Percentiles rank a stretch among this genome's conserved stretches.
Conservation (phyloP, 1,140 invertebrate genomes). For the Aphelinus certus region DNA sequence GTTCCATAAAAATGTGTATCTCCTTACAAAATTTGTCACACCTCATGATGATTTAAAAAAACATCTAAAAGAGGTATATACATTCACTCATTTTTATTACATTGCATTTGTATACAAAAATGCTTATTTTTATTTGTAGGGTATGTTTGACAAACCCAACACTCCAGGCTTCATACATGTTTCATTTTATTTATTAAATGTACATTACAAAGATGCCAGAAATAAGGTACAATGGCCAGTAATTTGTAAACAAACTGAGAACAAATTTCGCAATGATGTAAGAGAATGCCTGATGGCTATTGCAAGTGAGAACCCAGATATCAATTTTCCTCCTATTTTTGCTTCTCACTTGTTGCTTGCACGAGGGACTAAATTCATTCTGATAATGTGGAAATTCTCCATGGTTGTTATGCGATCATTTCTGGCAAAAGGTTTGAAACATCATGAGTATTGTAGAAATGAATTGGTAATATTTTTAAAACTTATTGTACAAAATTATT, state of each 20-base stretch:
- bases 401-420: constrained; percentile 48
- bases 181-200: constrained; percentile 62
- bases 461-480: constrained; percentile 26
- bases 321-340: constrained; percentile 51
- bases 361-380: constrained; percentile 52
- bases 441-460: constrained; percentile 3
- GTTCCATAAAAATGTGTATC: constrained; percentile 52
- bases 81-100: constrained; percentile 21
- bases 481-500: constrained; percentile 11
- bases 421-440: constrained; percentile 43
- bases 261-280: constrained; percentile 60
- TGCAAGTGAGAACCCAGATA: constrained; percentile 51
- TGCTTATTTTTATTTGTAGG: constrained; percentile 48
- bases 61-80: constrained; percentile 53
- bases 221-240: constrained; percentile 65
- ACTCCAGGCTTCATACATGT: constrained; percentile 64
- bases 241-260: constrained; percentile 63
- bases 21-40: constrained; percentile 49
- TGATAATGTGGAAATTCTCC: constrained; percentile 57
- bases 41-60: constrained; percentile 55
- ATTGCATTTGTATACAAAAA: not conserved
- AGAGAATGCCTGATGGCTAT: constrained; percentile 50
- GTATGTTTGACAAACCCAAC: constrained; percentile 67
- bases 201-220: constrained; percentile 60
- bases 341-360: constrained; percentile 52